Evolutionary conservation across 2,888 invertebrate genomes (phyloP), one percentile per base, ranked within the genome.

Genomic region (Congeria kusceri): DNA sequence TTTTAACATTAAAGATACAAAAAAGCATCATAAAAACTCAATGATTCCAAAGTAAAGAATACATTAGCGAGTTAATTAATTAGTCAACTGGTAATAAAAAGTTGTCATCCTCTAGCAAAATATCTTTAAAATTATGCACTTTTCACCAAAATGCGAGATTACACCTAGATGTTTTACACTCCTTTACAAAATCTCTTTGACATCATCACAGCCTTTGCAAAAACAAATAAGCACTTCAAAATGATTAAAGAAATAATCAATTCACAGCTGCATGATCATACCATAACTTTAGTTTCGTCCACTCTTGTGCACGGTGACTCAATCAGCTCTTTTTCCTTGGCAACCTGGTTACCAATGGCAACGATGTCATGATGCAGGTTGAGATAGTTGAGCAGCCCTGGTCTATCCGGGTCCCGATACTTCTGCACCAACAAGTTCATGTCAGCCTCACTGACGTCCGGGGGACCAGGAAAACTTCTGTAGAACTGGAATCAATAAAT

Each of bases 361-460:
- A 89, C 86, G n/a, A 93, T 83, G 83, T 93, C 93, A 79, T 93
- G 90, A 70, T 92, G 91, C 1, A 93, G 89, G 80, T 93, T 94
- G 5, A 93, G 86, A 77, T 93, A 93, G 81, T 92, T 93, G 18
- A 93, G 78, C 29, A 93, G 84, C 0, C 92, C 93, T 18, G 91
- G 88, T 20, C 86, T 74, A 11, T 85, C 86, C 15, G 93, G 93
- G 71, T 93, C 92, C 27, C 88, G 80, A 82, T 93, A 93, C 73
- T 93, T 93, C 61, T 85, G 83, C 18, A 92, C 89, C 62, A 93
- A 84, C 49, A 92, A 80, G 29, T 87, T 89, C 83, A 93, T 88
- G 56, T 93, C 93, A 32, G 89, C 86, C 71, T 92, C 93, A 63
- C 71, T 89, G 13, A 93, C 88, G 79, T 91, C 92, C 9, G 91